These are phyloP conservation scores for Drosophila willistoni DNA, from an alignment of 1,140 invertebrate species.

Conservation along the genomic window DNA sequence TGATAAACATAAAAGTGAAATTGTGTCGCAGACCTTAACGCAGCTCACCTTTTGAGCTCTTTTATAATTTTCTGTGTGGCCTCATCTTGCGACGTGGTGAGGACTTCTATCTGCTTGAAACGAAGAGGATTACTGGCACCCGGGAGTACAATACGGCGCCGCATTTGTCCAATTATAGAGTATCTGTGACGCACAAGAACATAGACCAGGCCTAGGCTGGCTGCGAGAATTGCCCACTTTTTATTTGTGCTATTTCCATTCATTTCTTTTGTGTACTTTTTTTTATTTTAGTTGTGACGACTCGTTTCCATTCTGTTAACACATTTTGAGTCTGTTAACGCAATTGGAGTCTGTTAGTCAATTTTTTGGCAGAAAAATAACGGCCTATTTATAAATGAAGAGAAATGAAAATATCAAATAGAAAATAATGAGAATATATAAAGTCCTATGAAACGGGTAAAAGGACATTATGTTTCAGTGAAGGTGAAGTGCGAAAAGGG, in stretches of 20 bases:
- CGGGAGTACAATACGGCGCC: slow-evolving; percentile 5
- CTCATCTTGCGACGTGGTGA: slow-evolving; percentile 50
- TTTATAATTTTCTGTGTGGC: slow-evolving; percentile 42
- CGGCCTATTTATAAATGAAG: slow-evolving; percentile 5
- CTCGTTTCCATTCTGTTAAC: too few species aligned
- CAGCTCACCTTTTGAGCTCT: slow-evolving; percentile 56
- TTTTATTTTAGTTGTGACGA: too few species aligned
- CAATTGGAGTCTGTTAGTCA: too few species aligned
- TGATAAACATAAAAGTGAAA: neutral
- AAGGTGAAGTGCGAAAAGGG: neutral
- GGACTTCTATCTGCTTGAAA: slow-evolving; percentile 53
- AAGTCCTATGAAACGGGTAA: neutral
- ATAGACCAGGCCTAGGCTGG: slow-evolving; percentile 56
- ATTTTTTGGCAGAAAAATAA: neutral
- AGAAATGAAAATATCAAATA: neutral
- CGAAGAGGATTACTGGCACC: neutral
- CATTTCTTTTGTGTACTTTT: neutral
- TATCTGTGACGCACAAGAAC: slow-evolving; percentile 52
- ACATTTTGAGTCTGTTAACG: neutral
- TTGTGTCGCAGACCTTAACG: neutral
- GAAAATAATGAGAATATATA: neutral
- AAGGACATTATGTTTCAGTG: neutral
- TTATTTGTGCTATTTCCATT: neutral
- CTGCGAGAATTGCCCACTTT: slow-evolving; percentile 54
- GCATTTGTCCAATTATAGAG: slow-evolving; percentile 25